Conservation (phyloP, 2,113 vertebrate species). For the Leucoraja erinaceus region DNA sequence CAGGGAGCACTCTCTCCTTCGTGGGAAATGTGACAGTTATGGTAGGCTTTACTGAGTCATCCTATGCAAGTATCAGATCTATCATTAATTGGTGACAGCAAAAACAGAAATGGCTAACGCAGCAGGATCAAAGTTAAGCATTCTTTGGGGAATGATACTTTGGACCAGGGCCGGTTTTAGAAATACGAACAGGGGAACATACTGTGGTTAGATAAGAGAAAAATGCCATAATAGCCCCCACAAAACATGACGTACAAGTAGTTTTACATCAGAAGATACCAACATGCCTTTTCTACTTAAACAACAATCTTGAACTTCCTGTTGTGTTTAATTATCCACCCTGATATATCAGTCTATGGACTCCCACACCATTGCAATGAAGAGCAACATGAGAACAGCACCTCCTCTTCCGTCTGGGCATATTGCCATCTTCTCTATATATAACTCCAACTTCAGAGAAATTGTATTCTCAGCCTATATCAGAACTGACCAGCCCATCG, state of each 20-base stretch:
- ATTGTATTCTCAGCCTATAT: no score
- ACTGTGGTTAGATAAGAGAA: neutral
- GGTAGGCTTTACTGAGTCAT: neutral
- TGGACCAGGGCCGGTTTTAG: neutral
- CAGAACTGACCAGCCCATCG: no score
- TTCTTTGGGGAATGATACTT: neutral
- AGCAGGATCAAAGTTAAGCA: neutral
- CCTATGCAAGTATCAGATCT: neutral
- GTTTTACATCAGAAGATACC: neutral
- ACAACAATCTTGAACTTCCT: neutral
- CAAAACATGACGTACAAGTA: neutral
- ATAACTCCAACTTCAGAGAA: no score
- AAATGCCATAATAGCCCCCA: no score
- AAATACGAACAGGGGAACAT: neutral
- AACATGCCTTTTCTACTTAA: neutral
- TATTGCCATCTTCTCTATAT: no score
- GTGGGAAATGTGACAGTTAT: neutral
- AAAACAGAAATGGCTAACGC: neutral
- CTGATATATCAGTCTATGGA: no score
- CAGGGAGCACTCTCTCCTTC: neutral
- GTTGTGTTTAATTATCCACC: no score
- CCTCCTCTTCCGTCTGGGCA: no score
- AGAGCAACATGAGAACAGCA: no score
- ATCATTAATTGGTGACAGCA: neutral
- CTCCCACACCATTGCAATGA: no score